Evolutionary conservation across 2,797 vertebrate species (phyloP).

Genomic region (Dicrostonyx torquatus): DNA sequence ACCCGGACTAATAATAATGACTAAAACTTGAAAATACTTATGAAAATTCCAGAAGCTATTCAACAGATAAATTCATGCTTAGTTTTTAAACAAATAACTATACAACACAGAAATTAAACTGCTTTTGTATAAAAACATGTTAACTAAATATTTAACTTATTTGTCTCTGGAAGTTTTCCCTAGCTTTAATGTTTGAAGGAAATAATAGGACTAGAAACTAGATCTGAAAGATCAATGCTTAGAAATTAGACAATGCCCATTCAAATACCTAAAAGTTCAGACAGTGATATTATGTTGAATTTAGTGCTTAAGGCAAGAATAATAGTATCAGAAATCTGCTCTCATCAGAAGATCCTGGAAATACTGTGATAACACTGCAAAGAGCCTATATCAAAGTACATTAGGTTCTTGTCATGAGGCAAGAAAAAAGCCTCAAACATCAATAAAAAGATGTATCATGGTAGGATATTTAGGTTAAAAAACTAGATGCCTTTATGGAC

Average conservation of each 20-base stretch:
- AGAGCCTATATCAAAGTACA: background rate
- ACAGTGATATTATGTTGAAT: slow-evolving; percentile 4
- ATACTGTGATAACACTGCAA: background rate
- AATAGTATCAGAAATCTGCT: slow-evolving; percentile 23
- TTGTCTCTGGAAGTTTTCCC: slow-evolving; percentile 1
- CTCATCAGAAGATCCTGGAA: slow-evolving; percentile 33
- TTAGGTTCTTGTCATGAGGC: slow-evolving; percentile 44
- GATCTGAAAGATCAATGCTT: slow-evolving; percentile 23
- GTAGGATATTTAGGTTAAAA: background rate
- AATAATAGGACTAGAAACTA: slow-evolving; percentile 40
- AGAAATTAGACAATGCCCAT: slow-evolving; percentile 5
- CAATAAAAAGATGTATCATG: background rate
- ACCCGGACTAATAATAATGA: background rate
- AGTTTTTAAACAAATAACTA: background rate
- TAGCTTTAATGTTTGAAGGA: slow-evolving; percentile 16
- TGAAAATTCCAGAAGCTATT: slow-evolving; percentile 47
- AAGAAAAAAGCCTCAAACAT: background rate
- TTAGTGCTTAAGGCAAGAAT: slow-evolving; percentile 26
- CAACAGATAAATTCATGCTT: slow-evolving; percentile 17
- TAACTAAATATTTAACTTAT: slow-evolving; percentile 42
- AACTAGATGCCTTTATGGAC: slow-evolving; percentile 16
- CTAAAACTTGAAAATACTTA: slow-evolving; percentile 18
- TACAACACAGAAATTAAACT: slow-evolving; percentile 51
- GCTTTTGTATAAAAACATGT: slow-evolving; percentile 45
- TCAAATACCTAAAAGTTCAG: slow-evolving; percentile 47